Base-by-base conservation (phyloP, 2,113 vertebrate species). In the Vireo altiloquus region DNA sequence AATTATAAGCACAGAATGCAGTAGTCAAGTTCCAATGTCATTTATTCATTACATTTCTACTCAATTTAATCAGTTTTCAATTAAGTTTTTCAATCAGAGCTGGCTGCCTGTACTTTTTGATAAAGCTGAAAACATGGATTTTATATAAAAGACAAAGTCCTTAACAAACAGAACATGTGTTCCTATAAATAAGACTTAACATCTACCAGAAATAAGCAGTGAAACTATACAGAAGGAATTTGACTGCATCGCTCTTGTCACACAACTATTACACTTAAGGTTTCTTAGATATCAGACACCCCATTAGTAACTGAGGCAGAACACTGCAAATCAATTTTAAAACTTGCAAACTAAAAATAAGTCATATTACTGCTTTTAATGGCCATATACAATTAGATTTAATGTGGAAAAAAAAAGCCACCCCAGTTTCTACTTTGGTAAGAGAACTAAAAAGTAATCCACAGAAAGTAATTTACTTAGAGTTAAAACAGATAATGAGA, bases 21-120 rank as follows among this genome's bases (percentile, higher is more conserved):
- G n/a, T 2, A 84, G 60, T 52, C 64, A 79, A 47, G 7, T 80
- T 85, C 35, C 53, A 85, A 6, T 54, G 37, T 30, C 18, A 77
- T 77, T 57, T 77, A 69, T 72, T 85, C 61, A 46, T 82, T 82
- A 76, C 14, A 57, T 64, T 94, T 92, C 57, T 65, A 81, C 30
- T 69, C 63, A 65, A 40, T 74, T 95, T 75, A 78, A 92, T 89
- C 74, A 91, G n/a, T 23, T 94, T 91, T 39, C 84, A 74, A 92
- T 84, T 40, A 60, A 2, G 17, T 66, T 83, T 24, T 66, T 86
- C 70, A 82, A 69, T 69, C 71, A 59, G 30, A 84, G 49, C 16
- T 57, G 46, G 44, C 39, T n/a, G 85, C 70, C 69, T 94, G 85
- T 33, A 82, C 25, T 57, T 86, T 66, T 65, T 91, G 78, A 89